Evolutionary conservation across 2,888 invertebrate genomes (phyloP), one percentile per base, ranked within the genome.

Genomic region (Mesorhabditis sp.): DNA sequence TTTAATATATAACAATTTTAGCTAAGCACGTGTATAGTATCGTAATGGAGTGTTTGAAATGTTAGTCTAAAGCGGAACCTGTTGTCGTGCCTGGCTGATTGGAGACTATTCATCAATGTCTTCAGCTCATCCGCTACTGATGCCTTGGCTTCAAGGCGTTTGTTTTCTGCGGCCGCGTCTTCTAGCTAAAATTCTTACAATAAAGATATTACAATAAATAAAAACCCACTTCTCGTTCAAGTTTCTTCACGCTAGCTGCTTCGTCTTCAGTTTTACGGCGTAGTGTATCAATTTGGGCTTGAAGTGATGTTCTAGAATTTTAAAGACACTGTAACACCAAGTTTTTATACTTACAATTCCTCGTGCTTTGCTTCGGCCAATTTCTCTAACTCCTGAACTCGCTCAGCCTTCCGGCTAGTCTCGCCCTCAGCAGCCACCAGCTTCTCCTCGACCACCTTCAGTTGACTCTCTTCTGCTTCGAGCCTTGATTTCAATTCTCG

Each of bases 71-170:
- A 50, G 58, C 58, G 58, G n/a, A 50, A 50, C 58, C 58, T 50
- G 58, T 50, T 50, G 10, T 50, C 58, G 58, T 50, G 58, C 58
- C 58, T 50, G 58, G 58, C 58, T n/a, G 58, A 50, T 50, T 50
- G 58, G 10, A 50, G 58, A 13, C 10, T 13, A 13, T 10, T 50
- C 58, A 50, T 50, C 58, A 50, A n/a, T n/a, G 58, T 50, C n/a
- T 50, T 50, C 58, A 50, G n/a, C 58, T 50, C 58, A 50, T 50
- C 58, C 58, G 58, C 58, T n/a, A 50, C 58, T n/a, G 58, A 50
- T 50, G 58, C 58, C n/a, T 50, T 50, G 7, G 58, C 58, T n/a
- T 50, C 58, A n/a, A 50, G 58, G 7, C n/a, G 7, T n/a, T 50
- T 50, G 10, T 50, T 50, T n/a, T 50, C 58, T 13, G 58, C 28